phyloP scores from a whole-genome alignment of 1,140 invertebrate species.

The Idris sp. region DNA sequence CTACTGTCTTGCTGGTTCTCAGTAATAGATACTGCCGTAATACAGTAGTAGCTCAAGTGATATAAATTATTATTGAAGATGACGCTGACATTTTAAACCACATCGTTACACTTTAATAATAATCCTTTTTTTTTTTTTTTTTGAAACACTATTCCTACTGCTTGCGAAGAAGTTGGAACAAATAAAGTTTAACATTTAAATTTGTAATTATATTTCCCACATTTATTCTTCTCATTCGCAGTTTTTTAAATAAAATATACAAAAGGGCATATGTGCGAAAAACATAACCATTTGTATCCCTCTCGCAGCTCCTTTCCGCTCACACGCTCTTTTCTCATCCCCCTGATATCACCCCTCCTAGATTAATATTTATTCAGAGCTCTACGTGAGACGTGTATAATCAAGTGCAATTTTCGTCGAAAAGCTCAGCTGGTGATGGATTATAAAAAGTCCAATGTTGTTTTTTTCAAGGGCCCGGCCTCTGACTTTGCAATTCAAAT shows the following conservation, averaged over 20 bases:
- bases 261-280: constrained; percentile 5
- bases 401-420: constrained; percentile 10
- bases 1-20: constrained; percentile 47
- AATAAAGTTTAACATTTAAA: too few species aligned
- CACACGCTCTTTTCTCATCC: constrained; percentile 51
- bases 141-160: constrained; percentile 15
- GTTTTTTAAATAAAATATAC: too few species aligned
- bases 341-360: constrained; percentile 25
- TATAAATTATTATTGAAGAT: constrained; percentile 45
- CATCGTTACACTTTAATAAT: constrained; percentile 17
- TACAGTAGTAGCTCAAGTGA: constrained; percentile 45
- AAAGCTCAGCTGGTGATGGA: constrained; percentile 1
- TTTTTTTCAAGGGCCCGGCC: constrained; percentile 2
- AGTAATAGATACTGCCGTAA: constrained; percentile 40
- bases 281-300: constrained; percentile 53
- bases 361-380: constrained; percentile 34
- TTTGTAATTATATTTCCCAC: neutral
- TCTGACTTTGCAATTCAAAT: constrained; percentile 20
- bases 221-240: too few species aligned
- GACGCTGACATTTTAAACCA: constrained; percentile 49
- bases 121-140: constrained; percentile 34
- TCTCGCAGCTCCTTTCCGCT: constrained; percentile 39
- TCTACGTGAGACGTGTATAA: constrained; percentile 15
- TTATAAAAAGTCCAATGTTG: too few species aligned
- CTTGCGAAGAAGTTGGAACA: too few species aligned